These are phyloP conservation scores for Ciconia maguari DNA, from an alignment of 2,113 vertebrate species.

Conservation along the genomic window DNA sequence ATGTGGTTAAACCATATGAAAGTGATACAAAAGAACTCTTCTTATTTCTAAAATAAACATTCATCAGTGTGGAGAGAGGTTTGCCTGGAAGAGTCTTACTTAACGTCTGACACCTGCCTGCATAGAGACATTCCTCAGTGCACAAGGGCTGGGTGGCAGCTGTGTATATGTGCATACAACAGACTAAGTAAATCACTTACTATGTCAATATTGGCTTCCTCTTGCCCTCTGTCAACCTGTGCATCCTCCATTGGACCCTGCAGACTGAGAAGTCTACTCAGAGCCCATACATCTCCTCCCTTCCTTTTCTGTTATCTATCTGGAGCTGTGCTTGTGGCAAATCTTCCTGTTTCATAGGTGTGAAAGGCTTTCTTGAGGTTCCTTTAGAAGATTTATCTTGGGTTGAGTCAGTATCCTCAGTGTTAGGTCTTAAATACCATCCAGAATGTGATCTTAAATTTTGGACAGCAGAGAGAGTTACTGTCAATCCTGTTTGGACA, in stretches of 20 bases:
- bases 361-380: not conserved
- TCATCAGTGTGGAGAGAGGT: not conserved
- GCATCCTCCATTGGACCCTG: not conserved
- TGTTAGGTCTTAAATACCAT: not conserved
- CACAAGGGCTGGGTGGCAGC: not conserved
- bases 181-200: not conserved
- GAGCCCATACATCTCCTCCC: not conserved
- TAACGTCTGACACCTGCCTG: not conserved
- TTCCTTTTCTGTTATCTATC: not conserved
- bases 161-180: not conserved
- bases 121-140: not conserved
- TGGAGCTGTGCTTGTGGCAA: not conserved
- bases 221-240: not conserved
- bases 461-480: not conserved
- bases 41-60: conserved; percentile 6
- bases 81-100: not conserved
- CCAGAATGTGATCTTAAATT: not conserved
- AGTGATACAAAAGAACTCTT: not conserved
- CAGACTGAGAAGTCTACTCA: not conserved
- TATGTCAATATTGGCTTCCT: not conserved
- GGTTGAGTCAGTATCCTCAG: not conserved
- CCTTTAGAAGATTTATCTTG: not conserved
- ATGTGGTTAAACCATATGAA: not conserved
- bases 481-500: not conserved
- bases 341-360: not conserved